A percentile compares a stretch with the other conserved stretches of the same genome.
Conservation (phyloP, 2,113 vertebrate genomes). For the Anolis sagrei region DNA sequence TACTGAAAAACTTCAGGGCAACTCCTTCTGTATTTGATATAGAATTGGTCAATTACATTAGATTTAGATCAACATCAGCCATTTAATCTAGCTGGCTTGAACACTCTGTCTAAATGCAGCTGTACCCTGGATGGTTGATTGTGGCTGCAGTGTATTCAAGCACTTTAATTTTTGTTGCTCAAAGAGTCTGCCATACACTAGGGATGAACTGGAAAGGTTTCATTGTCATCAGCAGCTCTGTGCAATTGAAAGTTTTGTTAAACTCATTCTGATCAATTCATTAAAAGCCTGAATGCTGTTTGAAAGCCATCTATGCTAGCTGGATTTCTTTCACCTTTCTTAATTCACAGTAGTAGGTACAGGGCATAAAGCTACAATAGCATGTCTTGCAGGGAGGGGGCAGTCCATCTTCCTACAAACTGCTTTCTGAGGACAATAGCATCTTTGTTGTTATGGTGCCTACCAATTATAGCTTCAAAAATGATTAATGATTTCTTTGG, state of each 20-base stretch:
- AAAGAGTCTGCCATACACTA: constrained; percentile 39
- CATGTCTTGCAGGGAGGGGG: background rate
- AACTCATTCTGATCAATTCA: constrained; percentile 62
- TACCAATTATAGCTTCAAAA: constrained; percentile 28
- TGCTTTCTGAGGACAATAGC: constrained; percentile 29
- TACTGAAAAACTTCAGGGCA: constrained; percentile 1
- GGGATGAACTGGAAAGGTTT: constrained; percentile 47
- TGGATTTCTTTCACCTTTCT: constrained; percentile 59
- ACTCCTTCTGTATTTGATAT: constrained; percentile 35
- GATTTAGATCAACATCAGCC: constrained; percentile 58
- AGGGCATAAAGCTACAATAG: constrained; percentile 23
- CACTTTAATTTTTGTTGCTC: constrained; percentile 57
- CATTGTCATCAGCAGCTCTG: constrained; percentile 48
- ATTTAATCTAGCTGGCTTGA: constrained; percentile 36
- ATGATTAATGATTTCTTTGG: background rate
- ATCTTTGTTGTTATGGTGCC: constrained; percentile 16
- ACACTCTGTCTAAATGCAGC: constrained; percentile 30
- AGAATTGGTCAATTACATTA: constrained; percentile 42
- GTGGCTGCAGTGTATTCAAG: constrained; percentile 31
- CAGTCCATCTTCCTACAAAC: background rate
- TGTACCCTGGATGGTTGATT: constrained; percentile 41
- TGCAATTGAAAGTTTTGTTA: constrained; percentile 55
- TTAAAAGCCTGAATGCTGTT: constrained; percentile 63
- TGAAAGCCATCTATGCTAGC: constrained; percentile 46
- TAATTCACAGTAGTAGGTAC: constrained; percentile 41